phyloP scores from a whole-genome alignment of 2,888 invertebrate genomes.

The Chironomus riparius region DNA sequence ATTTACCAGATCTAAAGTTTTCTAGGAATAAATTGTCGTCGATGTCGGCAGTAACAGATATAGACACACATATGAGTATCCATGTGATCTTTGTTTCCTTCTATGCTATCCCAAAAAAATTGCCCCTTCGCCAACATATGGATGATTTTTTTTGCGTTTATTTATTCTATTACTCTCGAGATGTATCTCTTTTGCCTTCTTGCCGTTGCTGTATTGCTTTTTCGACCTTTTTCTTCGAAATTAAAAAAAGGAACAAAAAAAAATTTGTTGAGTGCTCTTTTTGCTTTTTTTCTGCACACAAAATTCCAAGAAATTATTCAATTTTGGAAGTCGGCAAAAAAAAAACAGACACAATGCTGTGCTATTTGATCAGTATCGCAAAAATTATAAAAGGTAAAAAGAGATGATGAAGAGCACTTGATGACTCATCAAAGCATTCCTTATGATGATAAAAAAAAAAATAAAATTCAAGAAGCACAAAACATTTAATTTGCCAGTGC shows the following conservation, averaged over 20 bases:
- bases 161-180: background rate
- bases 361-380: slow-evolving; percentile 10
- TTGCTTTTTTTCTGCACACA: background rate
- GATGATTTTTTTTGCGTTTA: slow-evolving; percentile 21
- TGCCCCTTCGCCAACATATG: slow-evolving; percentile 15
- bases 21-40: slow-evolving; percentile 17
- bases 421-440: background rate
- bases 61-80: slow-evolving; percentile 4
- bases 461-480: slow-evolving; percentile 2
- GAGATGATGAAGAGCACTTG: background rate
- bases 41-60: background rate
- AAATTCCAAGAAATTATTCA: slow-evolving; percentile 26
- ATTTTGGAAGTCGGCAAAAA: slow-evolving; percentile 10
- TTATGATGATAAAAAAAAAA: background rate
- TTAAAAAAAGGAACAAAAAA: slow-evolving; percentile 9
- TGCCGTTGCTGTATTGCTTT: background rate
- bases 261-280: background rate
- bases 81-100: background rate
- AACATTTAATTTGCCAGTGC: slow-evolving; percentile 4
- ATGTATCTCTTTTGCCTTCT: background rate
- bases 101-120: background rate
- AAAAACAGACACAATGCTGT: background rate
- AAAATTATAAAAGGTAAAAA: background rate
- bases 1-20: background rate
- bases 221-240: slow-evolving; percentile 25